Percentiles rank a stretch among this genome's conserved stretches.
Evolutionary conservation across 2,113 vertebrate genomes (phyloP).

Genomic region (Equus przewalskii): DNA sequence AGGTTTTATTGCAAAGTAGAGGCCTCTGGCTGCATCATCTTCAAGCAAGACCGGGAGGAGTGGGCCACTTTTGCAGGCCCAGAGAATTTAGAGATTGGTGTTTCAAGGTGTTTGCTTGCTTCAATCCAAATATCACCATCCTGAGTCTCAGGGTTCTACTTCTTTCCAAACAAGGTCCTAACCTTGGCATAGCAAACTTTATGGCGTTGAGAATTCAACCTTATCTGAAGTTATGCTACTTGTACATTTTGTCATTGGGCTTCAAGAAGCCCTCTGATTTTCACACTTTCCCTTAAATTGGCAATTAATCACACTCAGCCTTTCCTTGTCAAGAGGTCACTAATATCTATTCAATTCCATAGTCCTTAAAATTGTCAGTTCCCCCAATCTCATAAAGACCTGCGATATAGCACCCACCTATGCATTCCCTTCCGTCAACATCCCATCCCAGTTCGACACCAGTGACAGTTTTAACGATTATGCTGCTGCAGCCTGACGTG

Average conservation of each 20-base stretch:
- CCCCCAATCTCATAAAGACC: not conserved
- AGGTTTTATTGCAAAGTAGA: not conserved
- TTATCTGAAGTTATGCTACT: conserved; percentile 3
- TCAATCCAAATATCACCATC: not conserved
- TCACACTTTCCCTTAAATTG: not conserved
- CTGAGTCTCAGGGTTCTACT: not conserved
- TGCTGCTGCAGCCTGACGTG: not conserved
- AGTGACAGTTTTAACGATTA: not conserved
- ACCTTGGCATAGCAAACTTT: not conserved
- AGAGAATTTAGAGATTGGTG: not conserved
- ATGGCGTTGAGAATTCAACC: not conserved
- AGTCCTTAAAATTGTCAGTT: not conserved
- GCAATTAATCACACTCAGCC: not conserved
- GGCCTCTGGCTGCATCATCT: not conserved
- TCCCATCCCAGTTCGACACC: not conserved
- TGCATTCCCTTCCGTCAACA: not conserved
- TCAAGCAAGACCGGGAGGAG: not conserved
- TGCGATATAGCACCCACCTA: not conserved
- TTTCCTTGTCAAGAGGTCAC: not conserved
- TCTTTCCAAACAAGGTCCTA: not conserved
- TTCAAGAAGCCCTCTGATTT: conserved; percentile 1
- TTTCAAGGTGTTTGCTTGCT: not conserved
- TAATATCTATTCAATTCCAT: not conserved
- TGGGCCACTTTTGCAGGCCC: not conserved
- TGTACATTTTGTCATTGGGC: not conserved